Conservation (phyloP, 2,113 vertebrate species). For the Aviceda subcristata region DNA sequence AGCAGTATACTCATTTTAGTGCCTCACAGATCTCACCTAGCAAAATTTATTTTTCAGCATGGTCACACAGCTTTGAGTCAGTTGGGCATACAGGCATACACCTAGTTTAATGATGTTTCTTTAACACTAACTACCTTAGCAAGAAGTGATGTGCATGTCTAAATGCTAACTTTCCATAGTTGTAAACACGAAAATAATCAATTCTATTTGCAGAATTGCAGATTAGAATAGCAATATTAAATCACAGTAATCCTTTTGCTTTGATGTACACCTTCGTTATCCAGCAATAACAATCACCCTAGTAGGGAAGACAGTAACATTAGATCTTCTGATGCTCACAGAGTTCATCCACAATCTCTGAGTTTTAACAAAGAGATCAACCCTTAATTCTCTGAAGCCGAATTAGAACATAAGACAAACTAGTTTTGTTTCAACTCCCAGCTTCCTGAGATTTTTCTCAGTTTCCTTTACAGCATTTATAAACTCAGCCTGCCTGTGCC, state of each 20-base stretch:
- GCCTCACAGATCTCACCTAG: background rate
- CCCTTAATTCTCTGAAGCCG: background rate
- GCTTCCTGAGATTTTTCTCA: background rate
- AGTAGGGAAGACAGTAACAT: background rate
- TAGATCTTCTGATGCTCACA: background rate
- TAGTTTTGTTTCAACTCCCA: background rate
- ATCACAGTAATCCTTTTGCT: background rate
- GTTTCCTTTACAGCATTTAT: constrained; percentile 5
- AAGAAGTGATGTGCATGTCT: background rate
- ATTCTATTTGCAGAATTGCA: background rate
- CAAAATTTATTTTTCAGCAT: background rate
- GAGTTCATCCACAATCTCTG: background rate
- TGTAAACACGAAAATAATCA: background rate
- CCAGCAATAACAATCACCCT: background rate
- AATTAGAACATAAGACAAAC: constrained; percentile 7
- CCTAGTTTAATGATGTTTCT: background rate
- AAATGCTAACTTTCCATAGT: background rate
- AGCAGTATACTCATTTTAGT: background rate
- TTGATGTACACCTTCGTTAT: background rate
- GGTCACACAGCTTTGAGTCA: background rate
- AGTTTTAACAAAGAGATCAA: constrained; percentile 13
- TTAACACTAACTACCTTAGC: background rate
- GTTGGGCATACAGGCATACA: background rate
- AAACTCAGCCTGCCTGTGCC: background rate
- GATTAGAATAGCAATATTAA: background rate